Conservation (phyloP, 2,797 vertebrate genomes). For the Menidia menidia region DNA sequence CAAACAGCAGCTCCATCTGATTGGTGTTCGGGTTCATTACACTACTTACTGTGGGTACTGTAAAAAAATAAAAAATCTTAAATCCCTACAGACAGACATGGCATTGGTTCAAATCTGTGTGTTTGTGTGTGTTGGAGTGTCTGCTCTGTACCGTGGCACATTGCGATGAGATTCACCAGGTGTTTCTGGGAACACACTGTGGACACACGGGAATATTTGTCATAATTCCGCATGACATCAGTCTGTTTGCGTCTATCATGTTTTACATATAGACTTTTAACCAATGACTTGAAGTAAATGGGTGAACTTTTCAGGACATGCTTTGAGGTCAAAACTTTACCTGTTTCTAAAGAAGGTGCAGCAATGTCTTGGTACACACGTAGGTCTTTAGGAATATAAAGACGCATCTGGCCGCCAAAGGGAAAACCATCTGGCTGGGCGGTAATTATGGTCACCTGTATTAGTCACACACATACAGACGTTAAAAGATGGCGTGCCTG, state of each 20-base stretch:
- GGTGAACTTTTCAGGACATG: neutral
- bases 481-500: neutral
- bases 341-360: constrained; percentile 58
- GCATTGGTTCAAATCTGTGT: neutral
- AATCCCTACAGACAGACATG: neutral
- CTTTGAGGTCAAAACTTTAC: constrained; percentile 37
- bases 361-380: fast-evolving
- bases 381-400: neutral
- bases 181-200: constrained; percentile 63
- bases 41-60: constrained; percentile 62
- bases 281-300: no score
- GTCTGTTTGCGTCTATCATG: no score
- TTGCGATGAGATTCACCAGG: constrained; percentile 28
- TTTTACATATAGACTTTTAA: no score
- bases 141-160: constrained; percentile 66
- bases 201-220: constrained; percentile 18
- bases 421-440: constrained; percentile 33
- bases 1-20: constrained; percentile 61
- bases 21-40: constrained; percentile 30
- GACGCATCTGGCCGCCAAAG: constrained; percentile 41
- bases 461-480: constrained; percentile 21
- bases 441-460: constrained; percentile 63
- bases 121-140: neutral
- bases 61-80: neutral
- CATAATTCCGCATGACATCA: neutral